These are phyloP conservation scores for Pseudomyrmex gracilis DNA, from an alignment of 1,140 invertebrate genomes.

Conservation along the genomic window DNA sequence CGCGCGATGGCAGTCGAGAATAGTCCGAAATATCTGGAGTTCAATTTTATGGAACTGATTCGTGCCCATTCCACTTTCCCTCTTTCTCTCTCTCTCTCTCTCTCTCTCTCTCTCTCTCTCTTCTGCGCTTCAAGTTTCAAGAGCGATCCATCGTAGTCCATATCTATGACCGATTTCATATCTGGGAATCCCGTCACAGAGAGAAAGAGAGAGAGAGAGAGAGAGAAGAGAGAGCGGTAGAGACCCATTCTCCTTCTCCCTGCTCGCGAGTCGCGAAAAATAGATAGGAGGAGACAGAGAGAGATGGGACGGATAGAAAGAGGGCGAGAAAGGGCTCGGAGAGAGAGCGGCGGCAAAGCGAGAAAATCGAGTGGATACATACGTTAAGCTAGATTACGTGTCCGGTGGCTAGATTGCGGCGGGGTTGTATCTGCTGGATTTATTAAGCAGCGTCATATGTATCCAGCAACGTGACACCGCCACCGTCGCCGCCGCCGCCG, in stretches of 20 bases:
- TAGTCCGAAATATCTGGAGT: constrained; percentile 12
- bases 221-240: neutral
- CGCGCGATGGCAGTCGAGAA: neutral
- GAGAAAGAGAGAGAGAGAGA: no score
- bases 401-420: constrained; percentile 65
- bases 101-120: no score
- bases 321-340: neutral
- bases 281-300: constrained; percentile 7
- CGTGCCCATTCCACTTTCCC: neutral
- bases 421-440: constrained; percentile 66
- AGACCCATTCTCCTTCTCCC: neutral
- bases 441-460: constrained; percentile 70
- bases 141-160: constrained; percentile 47
- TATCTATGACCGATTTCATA: constrained; percentile 52
- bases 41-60: constrained; percentile 45
- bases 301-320: constrained; percentile 35
- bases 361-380: constrained; percentile 69
- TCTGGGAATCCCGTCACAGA: constrained; percentile 22
- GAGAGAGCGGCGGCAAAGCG: constrained; percentile 36
- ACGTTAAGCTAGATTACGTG: constrained; percentile 74
- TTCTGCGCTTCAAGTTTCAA: constrained; percentile 27
- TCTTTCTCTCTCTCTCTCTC: neutral
- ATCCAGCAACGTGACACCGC: neutral
- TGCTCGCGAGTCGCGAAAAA: constrained; percentile 30
- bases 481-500: neutral